A percentile compares a stretch with the other conserved stretches of the same genome.
Evolutionary conservation across 2,113 vertebrate genomes (phyloP).

Genomic region (Microcebus ravelobensis): DNA sequence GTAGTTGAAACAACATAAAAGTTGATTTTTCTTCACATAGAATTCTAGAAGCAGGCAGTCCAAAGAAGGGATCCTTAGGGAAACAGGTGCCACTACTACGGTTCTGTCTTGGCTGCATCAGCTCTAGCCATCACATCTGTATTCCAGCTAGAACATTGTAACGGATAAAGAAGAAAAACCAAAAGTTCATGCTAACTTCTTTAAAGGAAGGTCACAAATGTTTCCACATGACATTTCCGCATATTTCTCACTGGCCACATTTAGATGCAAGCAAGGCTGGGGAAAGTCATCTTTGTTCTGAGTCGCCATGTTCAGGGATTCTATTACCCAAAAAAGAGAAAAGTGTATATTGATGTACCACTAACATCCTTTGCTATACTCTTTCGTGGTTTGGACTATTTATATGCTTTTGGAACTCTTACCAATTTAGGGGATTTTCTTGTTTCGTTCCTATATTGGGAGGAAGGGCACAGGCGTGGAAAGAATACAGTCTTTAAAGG

Average conservation of each 20-base stretch:
- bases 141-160: neutral
- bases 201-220: neutral
- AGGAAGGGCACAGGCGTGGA: neutral
- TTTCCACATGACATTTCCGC: neutral
- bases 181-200: neutral
- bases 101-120: neutral
- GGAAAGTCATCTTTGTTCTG: neutral
- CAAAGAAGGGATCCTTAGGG: neutral
- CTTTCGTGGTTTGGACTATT: neutral
- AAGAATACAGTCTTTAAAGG: neutral
- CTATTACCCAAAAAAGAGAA: neutral
- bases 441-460: neutral
- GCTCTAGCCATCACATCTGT: neutral
- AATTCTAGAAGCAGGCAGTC: conserved; percentile 2
- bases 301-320: neutral
- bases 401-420: neutral
- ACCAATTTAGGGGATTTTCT: neutral
- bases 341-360: neutral
- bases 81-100: neutral
- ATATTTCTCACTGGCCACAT: neutral
- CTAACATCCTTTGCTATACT: neutral
- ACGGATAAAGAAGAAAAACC: neutral
- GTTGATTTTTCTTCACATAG: neutral
- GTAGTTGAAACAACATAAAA: conserved; percentile 6
- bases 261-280: neutral